These are phyloP conservation scores for Hydrolagus affinis DNA, from an alignment of 2,113 vertebrate species.

Conservation along the genomic window DNA sequence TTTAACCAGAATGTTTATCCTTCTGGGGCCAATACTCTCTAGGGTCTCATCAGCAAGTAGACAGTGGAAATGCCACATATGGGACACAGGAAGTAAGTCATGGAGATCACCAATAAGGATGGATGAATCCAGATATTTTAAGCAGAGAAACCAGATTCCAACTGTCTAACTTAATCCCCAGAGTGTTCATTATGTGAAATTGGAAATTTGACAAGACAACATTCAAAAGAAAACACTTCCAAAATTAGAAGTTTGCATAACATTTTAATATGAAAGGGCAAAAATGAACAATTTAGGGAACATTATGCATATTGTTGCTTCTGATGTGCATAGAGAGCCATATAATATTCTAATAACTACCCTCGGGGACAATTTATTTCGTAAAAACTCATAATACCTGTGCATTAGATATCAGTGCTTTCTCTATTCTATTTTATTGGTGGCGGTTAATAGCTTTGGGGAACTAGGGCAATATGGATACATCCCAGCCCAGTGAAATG, in stretches of 20 bases:
- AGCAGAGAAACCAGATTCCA: not conserved
- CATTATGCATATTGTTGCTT: not conserved
- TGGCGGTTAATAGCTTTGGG: not conserved
- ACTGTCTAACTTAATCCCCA: not conserved
- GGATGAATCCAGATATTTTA: slow-evolving; percentile 15
- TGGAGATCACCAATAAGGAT: not conserved
- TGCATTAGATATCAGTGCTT: not conserved
- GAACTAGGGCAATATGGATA: not conserved
- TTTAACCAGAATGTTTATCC: not conserved
- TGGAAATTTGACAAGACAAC: not conserved
- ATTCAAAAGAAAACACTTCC: slow-evolving; percentile 2
- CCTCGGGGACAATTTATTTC: not conserved
- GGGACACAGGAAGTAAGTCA: not conserved
- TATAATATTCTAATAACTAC: not conserved
- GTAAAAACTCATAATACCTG: not conserved
- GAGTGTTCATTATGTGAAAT: slow-evolving; percentile 5
- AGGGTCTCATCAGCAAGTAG: slow-evolving; percentile 20
- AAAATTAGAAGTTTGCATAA: slow-evolving; percentile 7
- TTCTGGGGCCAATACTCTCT: not conserved
- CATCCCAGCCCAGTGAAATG: not conserved
- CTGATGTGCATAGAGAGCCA: not conserved
- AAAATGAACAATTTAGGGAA: not conserved
- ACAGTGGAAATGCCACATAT: slow-evolving; percentile 27
- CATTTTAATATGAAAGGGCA: slow-evolving; percentile 19
- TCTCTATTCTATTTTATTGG: not conserved